Conservation (phyloP, 2,888 invertebrate species). For the Polydesmus complanatus region DNA sequence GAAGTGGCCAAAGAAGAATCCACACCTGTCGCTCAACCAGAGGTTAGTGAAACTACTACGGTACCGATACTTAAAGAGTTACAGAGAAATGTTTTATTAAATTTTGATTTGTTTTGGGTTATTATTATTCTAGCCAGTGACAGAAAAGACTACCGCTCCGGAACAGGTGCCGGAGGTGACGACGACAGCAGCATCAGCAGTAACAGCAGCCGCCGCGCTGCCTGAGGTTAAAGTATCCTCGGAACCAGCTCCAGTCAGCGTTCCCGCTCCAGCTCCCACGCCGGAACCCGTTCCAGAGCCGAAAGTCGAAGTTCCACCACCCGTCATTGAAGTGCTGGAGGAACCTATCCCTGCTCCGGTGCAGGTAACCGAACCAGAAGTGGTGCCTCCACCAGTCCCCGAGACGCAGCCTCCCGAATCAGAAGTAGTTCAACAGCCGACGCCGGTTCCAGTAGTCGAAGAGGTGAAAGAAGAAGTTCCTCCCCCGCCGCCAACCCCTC, state of each 20-base stretch:
- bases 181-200: neutral
- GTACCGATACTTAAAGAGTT: neutral
- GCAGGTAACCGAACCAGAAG: neutral
- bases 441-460: neutral
- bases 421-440: neutral
- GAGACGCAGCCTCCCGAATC: neutral
- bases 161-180: neutral
- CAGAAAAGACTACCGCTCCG: neutral
- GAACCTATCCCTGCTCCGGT: neutral
- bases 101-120: neutral
- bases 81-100: too few species aligned
- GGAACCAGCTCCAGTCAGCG: neutral
- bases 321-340: neutral
- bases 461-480: slow-evolving; percentile 5
- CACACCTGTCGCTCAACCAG: neutral
- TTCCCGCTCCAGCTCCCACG: neutral
- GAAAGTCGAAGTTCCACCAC: neutral
- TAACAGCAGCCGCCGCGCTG: too few species aligned
- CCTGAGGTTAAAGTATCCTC: too few species aligned
- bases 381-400: neutral
- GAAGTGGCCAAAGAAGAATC: neutral
- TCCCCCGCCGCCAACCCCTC: slow-evolving; percentile 11
- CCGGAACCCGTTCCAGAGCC: neutral
- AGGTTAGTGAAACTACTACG: too few species aligned
- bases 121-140: neutral